These are phyloP conservation scores for Drosophila pseudoobscura DNA, from an alignment of 1,140 invertebrate species.

Conservation along the genomic window DNA sequence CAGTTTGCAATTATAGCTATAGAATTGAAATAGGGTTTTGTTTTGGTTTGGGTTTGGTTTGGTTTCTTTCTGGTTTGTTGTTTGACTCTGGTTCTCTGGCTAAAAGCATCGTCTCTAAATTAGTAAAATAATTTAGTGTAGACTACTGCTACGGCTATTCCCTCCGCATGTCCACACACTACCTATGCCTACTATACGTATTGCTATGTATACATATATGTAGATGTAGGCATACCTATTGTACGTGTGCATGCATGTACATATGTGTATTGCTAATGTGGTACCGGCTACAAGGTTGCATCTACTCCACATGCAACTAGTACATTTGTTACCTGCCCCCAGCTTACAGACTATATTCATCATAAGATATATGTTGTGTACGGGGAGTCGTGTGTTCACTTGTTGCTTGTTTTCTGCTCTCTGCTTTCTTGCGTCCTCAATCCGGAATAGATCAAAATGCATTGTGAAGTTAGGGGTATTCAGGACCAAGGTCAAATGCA, in stretches of 20 bases:
- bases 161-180: conserved; percentile 1
- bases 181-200: too few species aligned
- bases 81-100: conserved; percentile 15
- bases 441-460: conserved; percentile 2
- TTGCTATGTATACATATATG: too few species aligned
- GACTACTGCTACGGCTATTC: conserved; percentile 7
- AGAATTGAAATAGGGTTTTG: conserved; percentile 35
- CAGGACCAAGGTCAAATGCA: conserved; percentile 33
- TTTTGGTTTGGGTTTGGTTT: conserved; percentile 14
- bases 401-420: neutral
- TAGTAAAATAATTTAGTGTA: conserved; percentile 27
- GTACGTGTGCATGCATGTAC: too few species aligned
- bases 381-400: conserved; percentile 25
- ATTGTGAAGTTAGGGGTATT: conserved; percentile 4
- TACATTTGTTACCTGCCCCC: conserved; percentile 22
- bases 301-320: conserved; percentile 45
- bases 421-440: conserved; percentile 3
- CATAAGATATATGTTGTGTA: conserved; percentile 47
- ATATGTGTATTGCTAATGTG: conserved; percentile 15
- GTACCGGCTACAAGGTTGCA: conserved; percentile 34
- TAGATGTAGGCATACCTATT: neutral
- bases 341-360: conserved; percentile 49
- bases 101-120: conserved; percentile 41
- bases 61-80: conserved; percentile 1
- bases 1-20: conserved; percentile 39